A percentile compares a stretch with the other conserved stretches of the same genome.
Evolutionary conservation across 2,113 vertebrate genomes (phyloP).

Genomic region (Protobothrops flavoviridis): DNA sequence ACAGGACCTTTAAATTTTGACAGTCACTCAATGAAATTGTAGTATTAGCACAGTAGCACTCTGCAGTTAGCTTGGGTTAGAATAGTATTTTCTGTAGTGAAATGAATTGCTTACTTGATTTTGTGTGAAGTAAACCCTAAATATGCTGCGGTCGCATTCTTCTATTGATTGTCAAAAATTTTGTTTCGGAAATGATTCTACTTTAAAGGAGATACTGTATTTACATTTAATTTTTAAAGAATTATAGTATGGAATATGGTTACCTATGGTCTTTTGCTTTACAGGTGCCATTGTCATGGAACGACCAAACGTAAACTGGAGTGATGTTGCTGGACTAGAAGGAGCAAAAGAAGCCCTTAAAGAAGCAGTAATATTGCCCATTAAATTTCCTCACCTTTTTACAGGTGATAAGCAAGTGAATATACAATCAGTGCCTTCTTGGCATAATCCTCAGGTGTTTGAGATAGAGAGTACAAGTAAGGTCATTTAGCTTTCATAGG

Average conservation of each 20-base stretch:
- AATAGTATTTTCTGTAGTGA: background rate
- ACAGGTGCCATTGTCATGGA: constrained; percentile 97
- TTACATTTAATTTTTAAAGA: background rate
- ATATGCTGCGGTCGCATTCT: background rate
- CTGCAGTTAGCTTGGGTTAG: background rate
- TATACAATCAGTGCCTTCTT: background rate
- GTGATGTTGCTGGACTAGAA: constrained; percentile 92
- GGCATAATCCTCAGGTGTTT: background rate
- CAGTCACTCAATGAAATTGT: background rate
- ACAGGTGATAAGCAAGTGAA: constrained; percentile 77
- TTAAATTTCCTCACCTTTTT: constrained; percentile 98
- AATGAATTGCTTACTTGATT: background rate
- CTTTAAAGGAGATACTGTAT: background rate
- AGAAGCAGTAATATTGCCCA: constrained; percentile 97
- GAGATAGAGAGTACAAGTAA: background rate
- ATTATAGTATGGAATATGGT: background rate
- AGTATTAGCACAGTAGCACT: background rate
- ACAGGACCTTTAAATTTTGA: background rate
- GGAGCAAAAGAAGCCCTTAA: constrained; percentile 97
- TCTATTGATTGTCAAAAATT: background rate
- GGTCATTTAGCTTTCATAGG: background rate
- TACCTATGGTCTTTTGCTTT: constrained; percentile 21
- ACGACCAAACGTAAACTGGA: constrained; percentile 94
- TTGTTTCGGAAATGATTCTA: background rate
- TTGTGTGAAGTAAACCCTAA: background rate